These are phyloP conservation scores for Urocynchramus pylzowi DNA, from an alignment of 2,113 vertebrate genomes.

Conservation along the genomic window DNA sequence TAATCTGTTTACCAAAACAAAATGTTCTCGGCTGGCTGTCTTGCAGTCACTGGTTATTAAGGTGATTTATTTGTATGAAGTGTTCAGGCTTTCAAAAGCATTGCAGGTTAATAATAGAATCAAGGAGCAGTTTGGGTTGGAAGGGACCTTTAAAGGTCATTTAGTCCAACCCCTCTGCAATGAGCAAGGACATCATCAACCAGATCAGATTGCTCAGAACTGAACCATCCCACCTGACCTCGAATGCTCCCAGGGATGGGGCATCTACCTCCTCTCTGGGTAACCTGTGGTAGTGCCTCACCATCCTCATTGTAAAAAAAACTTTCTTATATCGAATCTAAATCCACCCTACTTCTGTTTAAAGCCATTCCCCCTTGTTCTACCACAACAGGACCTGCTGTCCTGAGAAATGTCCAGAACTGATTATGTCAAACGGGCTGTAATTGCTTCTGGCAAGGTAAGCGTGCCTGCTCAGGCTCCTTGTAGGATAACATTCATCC, in stretches of 20 bases:
- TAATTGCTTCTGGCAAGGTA: background rate
- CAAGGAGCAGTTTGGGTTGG: background rate
- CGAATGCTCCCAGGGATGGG: background rate
- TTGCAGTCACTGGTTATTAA: background rate
- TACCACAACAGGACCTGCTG: background rate
- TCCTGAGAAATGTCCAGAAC: background rate
- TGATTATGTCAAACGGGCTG: accelerated
- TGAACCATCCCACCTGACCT: background rate
- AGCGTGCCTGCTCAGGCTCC: background rate
- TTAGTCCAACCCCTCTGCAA: background rate
- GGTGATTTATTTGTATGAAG: slow-evolving; percentile 10
- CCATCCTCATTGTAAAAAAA: background rate
- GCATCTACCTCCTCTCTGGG: background rate
- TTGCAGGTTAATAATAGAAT: background rate
- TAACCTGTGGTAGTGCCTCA: background rate
- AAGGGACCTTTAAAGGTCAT: background rate
- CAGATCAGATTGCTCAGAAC: background rate
- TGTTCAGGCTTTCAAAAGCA: background rate
- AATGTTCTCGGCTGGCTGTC: slow-evolving; percentile 6
- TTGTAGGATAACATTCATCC: background rate
- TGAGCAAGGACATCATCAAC: background rate
- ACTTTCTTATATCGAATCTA: too few species aligned
- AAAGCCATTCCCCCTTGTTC: background rate
- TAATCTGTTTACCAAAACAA: slow-evolving; percentile 15
- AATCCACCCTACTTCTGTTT: background rate